Percentiles rank a stretch among this genome's conserved stretches.
Conservation (phyloP, 2,888 invertebrate species). For the Drosophila nr. perissopoda region DNA sequence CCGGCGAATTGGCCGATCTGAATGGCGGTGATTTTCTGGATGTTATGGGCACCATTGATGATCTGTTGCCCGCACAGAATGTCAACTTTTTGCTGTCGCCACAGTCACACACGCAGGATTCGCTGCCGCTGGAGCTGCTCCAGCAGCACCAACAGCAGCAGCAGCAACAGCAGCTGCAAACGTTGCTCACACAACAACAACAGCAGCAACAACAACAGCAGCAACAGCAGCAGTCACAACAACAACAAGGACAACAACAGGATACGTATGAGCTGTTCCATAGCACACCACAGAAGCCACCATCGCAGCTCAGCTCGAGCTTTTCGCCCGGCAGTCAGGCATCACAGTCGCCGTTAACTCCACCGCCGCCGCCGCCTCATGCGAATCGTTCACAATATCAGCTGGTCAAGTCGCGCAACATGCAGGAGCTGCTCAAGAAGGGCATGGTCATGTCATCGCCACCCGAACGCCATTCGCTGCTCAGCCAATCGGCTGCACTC, state of each 20-base stretch:
- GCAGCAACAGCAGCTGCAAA: constrained; percentile 57
- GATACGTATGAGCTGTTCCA: constrained; percentile 84
- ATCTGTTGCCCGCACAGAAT: constrained; percentile 86
- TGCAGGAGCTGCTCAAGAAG: constrained; percentile 87
- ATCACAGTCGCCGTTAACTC: constrained; percentile 87
- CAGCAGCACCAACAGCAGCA: constrained; percentile 77
- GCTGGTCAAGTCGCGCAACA: constrained; percentile 82
- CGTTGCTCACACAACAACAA: constrained; percentile 66
- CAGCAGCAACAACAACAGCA: constrained; percentile 61
- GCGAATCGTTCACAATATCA: constrained; percentile 83
- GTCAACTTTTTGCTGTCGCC: constrained; percentile 80
- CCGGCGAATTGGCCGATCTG: constrained; percentile 93
- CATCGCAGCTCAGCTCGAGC: constrained; percentile 59
- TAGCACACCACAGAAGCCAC: constrained; percentile 84
- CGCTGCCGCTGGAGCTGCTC: constrained; percentile 81
- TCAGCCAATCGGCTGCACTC: constrained; percentile 88
- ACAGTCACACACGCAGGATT: constrained; percentile 70
- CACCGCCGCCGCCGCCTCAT: constrained; percentile 85
- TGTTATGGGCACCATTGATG: constrained; percentile 93
- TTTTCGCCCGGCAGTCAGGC: constrained; percentile 82
- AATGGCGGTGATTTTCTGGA: constrained; percentile 92
- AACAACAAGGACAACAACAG: constrained; percentile 26
- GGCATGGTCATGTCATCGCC: constrained; percentile 87
- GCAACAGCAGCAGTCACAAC: constrained; percentile 48
- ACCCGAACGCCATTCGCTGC: constrained; percentile 85